Conservation (phyloP, 2,888 invertebrate genomes). For the Noctuana brunneofusca region DNA sequence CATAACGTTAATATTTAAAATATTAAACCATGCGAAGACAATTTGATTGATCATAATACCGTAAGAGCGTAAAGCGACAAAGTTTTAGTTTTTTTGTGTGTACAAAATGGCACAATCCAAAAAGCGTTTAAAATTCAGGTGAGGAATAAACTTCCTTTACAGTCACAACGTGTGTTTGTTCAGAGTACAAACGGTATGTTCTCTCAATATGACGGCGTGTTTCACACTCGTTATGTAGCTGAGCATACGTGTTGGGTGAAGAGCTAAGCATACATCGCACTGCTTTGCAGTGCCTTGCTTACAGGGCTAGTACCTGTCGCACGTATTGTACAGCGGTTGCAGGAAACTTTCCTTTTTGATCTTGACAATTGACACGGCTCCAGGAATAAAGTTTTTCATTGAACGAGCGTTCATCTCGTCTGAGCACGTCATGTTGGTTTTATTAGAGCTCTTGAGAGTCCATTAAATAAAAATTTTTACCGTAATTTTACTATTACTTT, state of each 20-base stretch:
- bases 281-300: conserved; percentile 16
- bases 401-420: neutral
- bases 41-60: too few species aligned
- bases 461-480: neutral
- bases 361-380: conserved; percentile 4
- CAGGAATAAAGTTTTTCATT: neutral
- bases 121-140: neutral
- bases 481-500: too few species aligned
- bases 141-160: neutral
- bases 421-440: neutral
- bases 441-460: too few species aligned
- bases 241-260: conserved; percentile 13
- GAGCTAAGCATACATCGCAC: conserved; percentile 25
- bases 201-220: conserved; percentile 5
- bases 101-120: neutral
- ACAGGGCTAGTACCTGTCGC: conserved; percentile 3
- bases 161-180: conserved; percentile 9
- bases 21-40: too few species aligned
- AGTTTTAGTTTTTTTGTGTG: neutral
- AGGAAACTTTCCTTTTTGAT: conserved; percentile 18
- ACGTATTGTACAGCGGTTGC: conserved; percentile 11
- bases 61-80: too few species aligned
- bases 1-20: too few species aligned
- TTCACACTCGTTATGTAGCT: conserved; percentile 13
- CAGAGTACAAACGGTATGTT: conserved; percentile 1